Conservation (phyloP, 2,888 invertebrate genomes). For the Candidula unifasciata region DNA sequence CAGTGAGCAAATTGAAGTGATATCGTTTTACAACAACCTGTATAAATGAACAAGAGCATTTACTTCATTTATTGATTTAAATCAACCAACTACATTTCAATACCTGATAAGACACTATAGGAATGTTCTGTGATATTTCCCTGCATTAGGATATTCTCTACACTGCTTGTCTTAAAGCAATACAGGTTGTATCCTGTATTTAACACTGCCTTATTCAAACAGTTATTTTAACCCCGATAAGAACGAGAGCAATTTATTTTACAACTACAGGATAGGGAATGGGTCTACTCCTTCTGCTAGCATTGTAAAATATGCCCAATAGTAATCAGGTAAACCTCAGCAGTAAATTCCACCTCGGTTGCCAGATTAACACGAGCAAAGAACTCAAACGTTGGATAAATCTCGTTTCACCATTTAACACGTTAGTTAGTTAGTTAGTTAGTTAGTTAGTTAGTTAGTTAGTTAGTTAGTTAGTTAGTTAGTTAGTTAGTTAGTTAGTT, state of each 20-base stretch:
- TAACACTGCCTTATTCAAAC: too few relatives aligned
- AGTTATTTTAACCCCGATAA: too few relatives aligned
- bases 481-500: too few relatives aligned
- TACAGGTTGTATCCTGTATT: neutral
- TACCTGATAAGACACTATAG: slow-evolving; percentile 50
- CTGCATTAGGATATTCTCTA: too few relatives aligned
- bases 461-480: too few relatives aligned
- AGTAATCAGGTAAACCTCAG: neutral
- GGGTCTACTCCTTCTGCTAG: neutral
- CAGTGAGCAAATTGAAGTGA: too few relatives aligned
- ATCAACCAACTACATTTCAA: neutral
- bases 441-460: too few relatives aligned
- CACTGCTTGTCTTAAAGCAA: too few relatives aligned
- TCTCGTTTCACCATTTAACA: too few relatives aligned
- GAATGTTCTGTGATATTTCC: slow-evolving; percentile 8
- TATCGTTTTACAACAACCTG: neutral
- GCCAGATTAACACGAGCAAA: neutral
- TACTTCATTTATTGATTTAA: neutral
- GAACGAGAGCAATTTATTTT: too few relatives aligned
- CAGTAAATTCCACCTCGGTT: neutral
- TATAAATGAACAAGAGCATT: neutral
- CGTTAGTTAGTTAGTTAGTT: too few relatives aligned
- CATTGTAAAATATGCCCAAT: neutral
- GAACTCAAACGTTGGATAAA: neutral
- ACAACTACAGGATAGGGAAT: too few relatives aligned